These are phyloP conservation scores for Hephaestus fuliginosus DNA, from an alignment of 2,797 vertebrate genomes.

Conservation along the genomic window DNA sequence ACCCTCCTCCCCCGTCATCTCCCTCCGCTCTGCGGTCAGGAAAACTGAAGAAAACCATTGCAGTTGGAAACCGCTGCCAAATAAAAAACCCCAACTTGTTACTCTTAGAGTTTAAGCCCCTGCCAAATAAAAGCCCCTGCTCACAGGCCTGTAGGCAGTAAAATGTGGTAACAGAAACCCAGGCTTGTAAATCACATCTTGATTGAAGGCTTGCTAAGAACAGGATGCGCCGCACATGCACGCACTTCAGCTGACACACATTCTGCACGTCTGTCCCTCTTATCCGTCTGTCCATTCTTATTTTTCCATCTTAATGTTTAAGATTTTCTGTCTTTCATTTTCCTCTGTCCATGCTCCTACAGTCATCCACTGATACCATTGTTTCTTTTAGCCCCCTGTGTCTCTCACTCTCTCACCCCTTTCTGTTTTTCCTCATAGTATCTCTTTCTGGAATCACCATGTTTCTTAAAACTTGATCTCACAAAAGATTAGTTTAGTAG, in stretches of 20 bases:
- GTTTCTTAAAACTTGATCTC: neutral
- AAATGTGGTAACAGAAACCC: conserved; percentile 70
- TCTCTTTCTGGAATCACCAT: neutral
- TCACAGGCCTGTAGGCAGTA: conserved; percentile 71
- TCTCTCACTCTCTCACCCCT: neutral
- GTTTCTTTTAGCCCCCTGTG: neutral
- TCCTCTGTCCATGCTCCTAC: neutral
- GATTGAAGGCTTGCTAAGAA: conserved; percentile 74
- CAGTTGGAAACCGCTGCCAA: conserved; percentile 63
- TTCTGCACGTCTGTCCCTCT: neutral
- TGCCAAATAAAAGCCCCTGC: conserved; percentile 77
- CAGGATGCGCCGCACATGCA: conserved; percentile 54
- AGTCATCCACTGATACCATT: neutral
- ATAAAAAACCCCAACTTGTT: conserved; percentile 67
- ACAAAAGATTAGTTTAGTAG: neutral
- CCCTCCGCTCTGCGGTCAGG: conserved; percentile 54
- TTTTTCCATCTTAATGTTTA: neutral
- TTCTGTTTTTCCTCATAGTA: neutral
- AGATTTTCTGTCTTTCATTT: neutral
- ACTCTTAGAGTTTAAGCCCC: conserved; percentile 60
- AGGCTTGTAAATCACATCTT: conserved; percentile 74
- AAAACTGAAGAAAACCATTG: conserved; percentile 57
- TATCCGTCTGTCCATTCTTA: conserved; percentile 1
- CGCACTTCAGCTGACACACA: conserved; percentile 12
- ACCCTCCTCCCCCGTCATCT: neutral